Percentiles rank a stretch among this genome's conserved stretches.
phyloP scores from a whole-genome alignment of 2,797 vertebrate species.

The Pseudochirops corinnae region DNA sequence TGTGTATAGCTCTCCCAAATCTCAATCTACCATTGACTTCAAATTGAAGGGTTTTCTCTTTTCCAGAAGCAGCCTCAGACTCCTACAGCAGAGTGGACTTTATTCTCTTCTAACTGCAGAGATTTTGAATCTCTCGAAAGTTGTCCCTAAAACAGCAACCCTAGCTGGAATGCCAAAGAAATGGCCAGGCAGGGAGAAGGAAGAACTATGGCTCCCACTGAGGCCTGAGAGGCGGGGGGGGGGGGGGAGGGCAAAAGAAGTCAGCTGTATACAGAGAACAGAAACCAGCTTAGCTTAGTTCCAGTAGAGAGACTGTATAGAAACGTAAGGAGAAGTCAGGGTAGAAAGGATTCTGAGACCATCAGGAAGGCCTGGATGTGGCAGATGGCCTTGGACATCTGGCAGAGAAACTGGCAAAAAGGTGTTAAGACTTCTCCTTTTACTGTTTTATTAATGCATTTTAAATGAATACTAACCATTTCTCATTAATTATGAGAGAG shows the following conservation, averaged over 20 bases:
- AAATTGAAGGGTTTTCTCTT: slow-evolving; percentile 12
- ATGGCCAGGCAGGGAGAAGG: slow-evolving; percentile 34
- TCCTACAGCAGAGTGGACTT: slow-evolving; percentile 11
- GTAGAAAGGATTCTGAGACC: background rate
- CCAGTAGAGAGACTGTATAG: background rate
- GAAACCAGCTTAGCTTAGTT: slow-evolving; percentile 44
- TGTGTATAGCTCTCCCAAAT: slow-evolving; percentile 25
- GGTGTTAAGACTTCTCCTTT: background rate
- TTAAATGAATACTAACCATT: background rate
- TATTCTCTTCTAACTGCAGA: slow-evolving; percentile 13
- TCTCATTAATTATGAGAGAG: background rate
- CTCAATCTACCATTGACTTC: background rate
- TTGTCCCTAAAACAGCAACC: background rate
- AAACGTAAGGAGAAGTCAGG: background rate
- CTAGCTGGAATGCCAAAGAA: slow-evolving; percentile 43
- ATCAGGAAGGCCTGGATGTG: background rate
- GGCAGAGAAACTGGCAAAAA: background rate
- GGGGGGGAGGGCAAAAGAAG: background rate
- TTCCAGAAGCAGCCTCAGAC: background rate
- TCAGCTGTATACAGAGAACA: background rate
- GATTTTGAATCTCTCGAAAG: background rate
- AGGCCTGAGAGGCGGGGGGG: too few species aligned
- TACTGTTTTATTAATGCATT: background rate
- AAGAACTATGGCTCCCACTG: background rate
- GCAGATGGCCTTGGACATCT: background rate